These are phyloP conservation scores for Ornithoptera priamus DNA, from an alignment of 2,888 invertebrate genomes.

Conservation along the genomic window DNA sequence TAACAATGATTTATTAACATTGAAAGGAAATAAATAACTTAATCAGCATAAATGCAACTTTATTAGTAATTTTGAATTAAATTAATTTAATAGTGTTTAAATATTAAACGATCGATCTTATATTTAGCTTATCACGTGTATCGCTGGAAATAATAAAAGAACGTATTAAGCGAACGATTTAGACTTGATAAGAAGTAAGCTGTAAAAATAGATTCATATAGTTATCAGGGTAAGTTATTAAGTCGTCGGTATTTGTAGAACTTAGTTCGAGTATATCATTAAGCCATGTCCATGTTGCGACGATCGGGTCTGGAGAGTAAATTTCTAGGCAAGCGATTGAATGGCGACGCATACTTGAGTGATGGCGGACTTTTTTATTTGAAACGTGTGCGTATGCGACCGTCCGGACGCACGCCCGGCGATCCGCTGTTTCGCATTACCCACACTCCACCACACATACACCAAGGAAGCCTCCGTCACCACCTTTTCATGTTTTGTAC, in stretches of 20 bases:
- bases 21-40: neutral
- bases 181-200: neutral
- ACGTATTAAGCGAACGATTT: neutral
- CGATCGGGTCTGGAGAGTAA: constrained; percentile 52
- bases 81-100: too few species aligned
- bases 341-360: constrained; percentile 79
- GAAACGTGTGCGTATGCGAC: constrained; percentile 78
- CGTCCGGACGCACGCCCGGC: constrained; percentile 46
- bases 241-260: neutral
- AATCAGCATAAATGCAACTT: too few species aligned
- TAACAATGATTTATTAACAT: neutral
- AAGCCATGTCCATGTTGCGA: constrained; percentile 52
- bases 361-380: constrained; percentile 79
- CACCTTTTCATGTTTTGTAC: neutral
- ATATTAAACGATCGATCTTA: too few species aligned
- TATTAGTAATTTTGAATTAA: too few species aligned
- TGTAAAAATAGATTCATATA: neutral
- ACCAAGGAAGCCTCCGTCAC: neutral
- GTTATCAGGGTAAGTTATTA: neutral
- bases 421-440: constrained; percentile 30
- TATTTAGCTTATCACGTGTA: too few species aligned
- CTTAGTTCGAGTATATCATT: constrained; percentile 8
- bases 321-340: constrained; percentile 74
- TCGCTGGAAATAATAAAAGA: too few species aligned
- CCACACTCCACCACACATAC: constrained; percentile 11